Percentiles rank a stretch among this genome's conserved stretches.
Evolutionary conservation across 2,797 vertebrate species (phyloP).

Genomic region (Manis javanica): DNA sequence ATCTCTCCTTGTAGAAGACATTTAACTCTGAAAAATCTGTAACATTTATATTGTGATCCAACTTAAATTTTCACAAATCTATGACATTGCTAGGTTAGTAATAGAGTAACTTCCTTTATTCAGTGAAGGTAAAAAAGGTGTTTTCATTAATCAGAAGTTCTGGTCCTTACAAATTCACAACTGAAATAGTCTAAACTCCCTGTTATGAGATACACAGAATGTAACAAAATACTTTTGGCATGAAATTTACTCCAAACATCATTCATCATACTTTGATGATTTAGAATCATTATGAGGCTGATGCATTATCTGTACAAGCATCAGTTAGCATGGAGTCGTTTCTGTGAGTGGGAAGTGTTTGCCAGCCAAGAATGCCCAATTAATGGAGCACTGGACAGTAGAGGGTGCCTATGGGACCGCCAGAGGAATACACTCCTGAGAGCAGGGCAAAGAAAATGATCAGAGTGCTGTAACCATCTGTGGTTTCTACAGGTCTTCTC

Average conservation of each 20-base stretch:
- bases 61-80: background rate
- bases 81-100: background rate
- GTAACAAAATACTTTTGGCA: background rate
- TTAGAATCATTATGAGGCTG: background rate
- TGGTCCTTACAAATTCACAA: slow-evolving; percentile 8
- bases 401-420: background rate
- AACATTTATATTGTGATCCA: background rate
- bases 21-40: background rate
- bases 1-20: background rate
- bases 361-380: background rate
- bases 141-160: background rate
- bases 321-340: background rate
- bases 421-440: background rate
- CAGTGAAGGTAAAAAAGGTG: background rate
- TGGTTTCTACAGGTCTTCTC: background rate
- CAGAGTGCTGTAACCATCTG: background rate
- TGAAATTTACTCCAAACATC: background rate
- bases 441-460: background rate
- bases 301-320: background rate
- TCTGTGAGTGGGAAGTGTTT: background rate
- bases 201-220: background rate
- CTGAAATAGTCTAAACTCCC: background rate
- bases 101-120: background rate
- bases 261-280: background rate
- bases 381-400: background rate